Evolutionary conservation across 2,888 invertebrate genomes (phyloP), one percentile per base, ranked within the genome.

Genomic region (Drosophila cracens): DNA sequence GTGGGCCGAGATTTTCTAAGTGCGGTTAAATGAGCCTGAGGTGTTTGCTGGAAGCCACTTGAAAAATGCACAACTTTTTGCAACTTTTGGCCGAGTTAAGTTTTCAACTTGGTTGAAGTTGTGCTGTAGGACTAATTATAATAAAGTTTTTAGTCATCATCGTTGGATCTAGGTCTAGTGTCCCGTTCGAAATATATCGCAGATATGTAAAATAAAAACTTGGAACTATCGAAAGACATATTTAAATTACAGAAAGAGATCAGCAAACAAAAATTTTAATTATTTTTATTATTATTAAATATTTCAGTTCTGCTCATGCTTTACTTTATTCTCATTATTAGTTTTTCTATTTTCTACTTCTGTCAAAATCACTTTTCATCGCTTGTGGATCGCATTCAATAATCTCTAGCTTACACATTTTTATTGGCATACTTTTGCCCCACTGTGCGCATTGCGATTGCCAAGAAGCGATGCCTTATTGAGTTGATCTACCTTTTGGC

Each of bases 401-500:
- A 18, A 7, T 2, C 16, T 43, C 31, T 8, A 11, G 18, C 21
- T 1, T 16, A 10, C 3, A 29, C 54, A 38, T 6, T 38, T 6
- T n/a, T 10, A 18, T 21, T 46, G 25, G 0, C 0, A 4, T 33
- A 51, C 6, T 58, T 64, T 64, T 7, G 60, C 8, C 53, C 88
- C 84, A 85, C 88, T 76, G 84, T 84, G 69, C 64, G 48, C 33
- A 31, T 21, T 59, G 8, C 46, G 59, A 74, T 58, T 62, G 66
- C 40, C 62, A 21, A 34, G n/a, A 57, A 54, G 6, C 18, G 48
- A 34, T 51, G 49, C 40, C 7, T 68, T 53, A n/a, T 56, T 51
- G 65, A 58, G 57, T 46, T 70, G 65, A 74, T 74, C 70, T 74
- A 79, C 76, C 83, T 88, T 83, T 73, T 81, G 74, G 75, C 75